Conservation (phyloP, 2,113 vertebrate species). For the Rhabdomys dilectus region DNA sequence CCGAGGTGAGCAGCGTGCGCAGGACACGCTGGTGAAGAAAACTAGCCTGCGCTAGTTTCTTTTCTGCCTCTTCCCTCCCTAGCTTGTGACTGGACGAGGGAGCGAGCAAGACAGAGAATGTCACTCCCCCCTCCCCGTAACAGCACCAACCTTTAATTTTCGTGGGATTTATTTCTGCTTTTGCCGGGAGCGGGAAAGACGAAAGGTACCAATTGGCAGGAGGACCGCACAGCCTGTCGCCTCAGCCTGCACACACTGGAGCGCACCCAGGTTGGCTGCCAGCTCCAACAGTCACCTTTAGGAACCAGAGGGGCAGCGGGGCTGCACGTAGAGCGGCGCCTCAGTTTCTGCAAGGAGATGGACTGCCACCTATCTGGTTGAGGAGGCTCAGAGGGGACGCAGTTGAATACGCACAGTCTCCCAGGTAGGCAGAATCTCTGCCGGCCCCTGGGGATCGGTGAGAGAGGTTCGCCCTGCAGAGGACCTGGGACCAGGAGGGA, state of each 20-base stretch:
- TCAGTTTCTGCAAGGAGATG: neutral
- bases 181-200: neutral
- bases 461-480: neutral
- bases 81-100: neutral
- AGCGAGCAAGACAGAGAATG: neutral
- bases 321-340: rapidly evolving
- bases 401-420: rapidly evolving
- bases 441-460: neutral
- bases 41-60: rapidly evolving
- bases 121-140: neutral
- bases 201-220: rapidly evolving
- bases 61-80: neutral
- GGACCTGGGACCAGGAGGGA: neutral
- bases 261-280: neutral
- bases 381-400: neutral
- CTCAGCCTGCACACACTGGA: neutral
- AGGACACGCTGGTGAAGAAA: neutral
- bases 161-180: neutral
- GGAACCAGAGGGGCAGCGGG: neutral
- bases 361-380: neutral
- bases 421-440: neutral
- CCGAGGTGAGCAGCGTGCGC: neutral
- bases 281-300: neutral
- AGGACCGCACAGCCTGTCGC: too few species aligned
- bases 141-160: neutral